phyloP scores from a whole-genome alignment of 2,888 invertebrate genomes.

The Nebria brevicollis region DNA sequence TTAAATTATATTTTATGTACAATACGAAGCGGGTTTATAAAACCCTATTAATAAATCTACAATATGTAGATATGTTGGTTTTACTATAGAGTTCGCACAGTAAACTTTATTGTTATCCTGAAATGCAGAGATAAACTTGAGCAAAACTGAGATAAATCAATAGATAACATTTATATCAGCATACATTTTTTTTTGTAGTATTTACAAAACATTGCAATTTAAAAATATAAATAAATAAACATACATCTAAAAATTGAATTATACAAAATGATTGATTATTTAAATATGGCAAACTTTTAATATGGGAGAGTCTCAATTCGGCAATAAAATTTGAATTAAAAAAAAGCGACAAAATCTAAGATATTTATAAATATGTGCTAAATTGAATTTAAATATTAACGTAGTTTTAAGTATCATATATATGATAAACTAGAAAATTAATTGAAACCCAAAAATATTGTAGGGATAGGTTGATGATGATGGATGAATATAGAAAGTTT shows the following conservation, averaged over 20 bases:
- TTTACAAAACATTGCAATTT: neutral
- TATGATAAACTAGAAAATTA: neutral
- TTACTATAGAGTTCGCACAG: conserved; percentile 35
- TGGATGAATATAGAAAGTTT: conserved; percentile 27
- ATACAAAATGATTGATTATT: neutral
- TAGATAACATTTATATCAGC: too few relatives aligned
- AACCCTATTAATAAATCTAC: conserved; percentile 60
- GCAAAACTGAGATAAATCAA: too few relatives aligned
- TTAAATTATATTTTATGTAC: conserved; percentile 47
- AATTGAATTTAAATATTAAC: neutral
- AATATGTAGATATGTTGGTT: conserved; percentile 57
- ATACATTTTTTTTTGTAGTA: too few relatives aligned
- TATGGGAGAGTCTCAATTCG: neutral
- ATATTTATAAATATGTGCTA: too few relatives aligned
- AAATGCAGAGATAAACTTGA: conserved; percentile 11
- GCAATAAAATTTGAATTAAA: neutral
- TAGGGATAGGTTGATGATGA: conserved; percentile 18
- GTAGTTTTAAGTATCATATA: neutral
- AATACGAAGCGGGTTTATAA: conserved; percentile 59
- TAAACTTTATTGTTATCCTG: conserved; percentile 42
- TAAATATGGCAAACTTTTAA: too few relatives aligned
- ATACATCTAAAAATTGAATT: neutral
- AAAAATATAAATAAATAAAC: conserved; percentile 12
- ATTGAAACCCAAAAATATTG: conserved; percentile 3
- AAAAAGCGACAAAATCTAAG: neutral